Base-by-base conservation (phyloP, 2,888 invertebrate species). In the Chouioia cunea region DNA sequence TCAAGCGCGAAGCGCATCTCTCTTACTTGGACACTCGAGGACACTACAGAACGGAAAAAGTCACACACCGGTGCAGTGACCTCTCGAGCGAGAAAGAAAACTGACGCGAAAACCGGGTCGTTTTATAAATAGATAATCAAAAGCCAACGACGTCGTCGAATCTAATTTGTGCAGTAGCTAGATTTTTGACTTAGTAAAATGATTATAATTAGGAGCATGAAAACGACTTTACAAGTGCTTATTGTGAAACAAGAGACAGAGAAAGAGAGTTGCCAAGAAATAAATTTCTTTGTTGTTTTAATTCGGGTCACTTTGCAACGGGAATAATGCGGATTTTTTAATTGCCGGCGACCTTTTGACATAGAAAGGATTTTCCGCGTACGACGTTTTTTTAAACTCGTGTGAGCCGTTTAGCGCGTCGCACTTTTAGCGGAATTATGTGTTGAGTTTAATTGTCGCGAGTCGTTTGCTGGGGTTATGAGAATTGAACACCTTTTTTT, bases 241-340 rank as follows among this genome's bases (percentile, higher is more conserved):
- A 62, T 68, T 62, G 36, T 43, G 12, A 50, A 50, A 36, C 10
- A 12, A 36, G 12, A 36, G 36, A 36, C 3, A 27, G 27, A 27
- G 27, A 27, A 6, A 27, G 27, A 27, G 27, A 8, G 50, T 20
- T 60, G 60, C 36, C 36, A 12, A 36, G 36, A 36, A 6, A 36
- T 6, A 12, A 36, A 62, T 4, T 69, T 27, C 47, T 47, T 27
- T 27, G 56, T 70, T 60, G 50, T 59, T 56, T 50, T 60, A 60
- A 65, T 70, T 70, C 50, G 46, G 50, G 62, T 68, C 57, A 63
- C 48, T 63, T 50, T 44, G 56, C 22, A 65, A 56, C 47, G 60
- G 62, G 65, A 65, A 44, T 60, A 44, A 70, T 60, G 52, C 18
- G 60, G 56, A 60, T 70, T 23, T 70, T 65, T 66, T 71, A 71